A percentile compares a stretch with the other conserved stretches of the same genome.
These are phyloP conservation scores for Anableps anableps DNA, from an alignment of 2,797 vertebrate genomes.

Conservation along the genomic window DNA sequence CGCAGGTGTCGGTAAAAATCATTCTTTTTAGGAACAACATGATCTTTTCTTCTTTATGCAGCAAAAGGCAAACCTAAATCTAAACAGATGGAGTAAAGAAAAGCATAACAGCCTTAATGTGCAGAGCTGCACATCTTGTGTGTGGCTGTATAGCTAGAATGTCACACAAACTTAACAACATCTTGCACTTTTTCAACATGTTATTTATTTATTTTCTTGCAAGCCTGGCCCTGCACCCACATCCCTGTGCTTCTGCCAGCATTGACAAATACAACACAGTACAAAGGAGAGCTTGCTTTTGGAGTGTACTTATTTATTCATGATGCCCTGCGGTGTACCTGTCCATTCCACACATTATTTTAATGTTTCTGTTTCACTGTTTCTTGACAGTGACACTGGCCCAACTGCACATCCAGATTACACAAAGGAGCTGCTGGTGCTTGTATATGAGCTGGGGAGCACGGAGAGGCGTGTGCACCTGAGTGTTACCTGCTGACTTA, in stretches of 20 bases:
- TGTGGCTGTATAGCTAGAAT: slow-evolving; percentile 28
- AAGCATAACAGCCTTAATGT: slow-evolving; percentile 43
- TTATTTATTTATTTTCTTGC: slow-evolving; percentile 74
- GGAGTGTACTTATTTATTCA: slow-evolving; percentile 78
- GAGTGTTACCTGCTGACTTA: slow-evolving; percentile 2
- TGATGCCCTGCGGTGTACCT: slow-evolving; percentile 75
- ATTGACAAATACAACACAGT: slow-evolving; percentile 69
- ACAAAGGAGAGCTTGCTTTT: slow-evolving; percentile 68
- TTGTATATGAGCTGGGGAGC: not conserved
- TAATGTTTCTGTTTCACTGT: slow-evolving; percentile 73
- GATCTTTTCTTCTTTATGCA: slow-evolving; percentile 30
- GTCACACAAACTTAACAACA: slow-evolving; percentile 59
- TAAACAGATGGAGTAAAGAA: not conserved
- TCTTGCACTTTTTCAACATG: slow-evolving; percentile 63
- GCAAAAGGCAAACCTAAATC: slow-evolving; percentile 18
- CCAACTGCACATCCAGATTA: slow-evolving; percentile 57
- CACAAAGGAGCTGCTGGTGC: slow-evolving; percentile 15
- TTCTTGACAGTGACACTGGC: slow-evolving; percentile 55
- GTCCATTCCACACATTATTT: slow-evolving; percentile 75
- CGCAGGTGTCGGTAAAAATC: slow-evolving; percentile 27
- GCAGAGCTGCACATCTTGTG: slow-evolving; percentile 17
- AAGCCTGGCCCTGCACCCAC: slow-evolving; percentile 47
- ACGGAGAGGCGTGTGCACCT: slow-evolving; percentile 1
- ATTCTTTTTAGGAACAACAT: slow-evolving; percentile 31
- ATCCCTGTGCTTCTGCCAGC: slow-evolving; percentile 55